A percentile compares a stretch with the other conserved stretches of the same genome.
Evolutionary conservation across 2,797 vertebrate species (phyloP).

Genomic region (Urocyon cinereoargenteus): DNA sequence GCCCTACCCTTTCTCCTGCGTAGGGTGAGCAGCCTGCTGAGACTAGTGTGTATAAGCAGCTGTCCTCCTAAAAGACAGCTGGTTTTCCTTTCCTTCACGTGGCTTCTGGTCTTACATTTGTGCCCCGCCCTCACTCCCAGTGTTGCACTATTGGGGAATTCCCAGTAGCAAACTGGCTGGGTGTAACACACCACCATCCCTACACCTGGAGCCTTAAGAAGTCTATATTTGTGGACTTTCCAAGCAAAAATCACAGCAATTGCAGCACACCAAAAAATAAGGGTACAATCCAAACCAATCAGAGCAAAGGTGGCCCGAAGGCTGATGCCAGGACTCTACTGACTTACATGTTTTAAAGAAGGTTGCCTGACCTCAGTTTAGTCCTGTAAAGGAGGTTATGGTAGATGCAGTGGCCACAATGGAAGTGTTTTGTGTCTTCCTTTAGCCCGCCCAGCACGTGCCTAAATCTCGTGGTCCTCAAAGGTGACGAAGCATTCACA

Average conservation of each 20-base stretch:
- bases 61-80: background rate
- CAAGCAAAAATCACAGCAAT: background rate
- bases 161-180: background rate
- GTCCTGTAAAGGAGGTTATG: background rate
- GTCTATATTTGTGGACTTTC: background rate
- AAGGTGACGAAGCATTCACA: background rate
- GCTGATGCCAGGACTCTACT: background rate
- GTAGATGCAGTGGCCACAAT: background rate
- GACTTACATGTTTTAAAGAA: background rate
- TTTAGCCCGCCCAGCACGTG: background rate
- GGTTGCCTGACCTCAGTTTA: background rate
- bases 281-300: background rate
- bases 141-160: background rate
- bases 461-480: constrained; percentile 9
- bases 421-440: background rate
- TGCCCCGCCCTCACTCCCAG: background rate
- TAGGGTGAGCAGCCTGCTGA: background rate
- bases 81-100: background rate
- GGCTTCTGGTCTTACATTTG: background rate
- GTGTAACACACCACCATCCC: background rate
- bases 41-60: background rate
- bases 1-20: background rate
- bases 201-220: background rate
- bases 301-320: background rate
- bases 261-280: background rate